phyloP scores from a whole-genome alignment of 2,888 invertebrate species.

The Drosophila acutilabella region DNA sequence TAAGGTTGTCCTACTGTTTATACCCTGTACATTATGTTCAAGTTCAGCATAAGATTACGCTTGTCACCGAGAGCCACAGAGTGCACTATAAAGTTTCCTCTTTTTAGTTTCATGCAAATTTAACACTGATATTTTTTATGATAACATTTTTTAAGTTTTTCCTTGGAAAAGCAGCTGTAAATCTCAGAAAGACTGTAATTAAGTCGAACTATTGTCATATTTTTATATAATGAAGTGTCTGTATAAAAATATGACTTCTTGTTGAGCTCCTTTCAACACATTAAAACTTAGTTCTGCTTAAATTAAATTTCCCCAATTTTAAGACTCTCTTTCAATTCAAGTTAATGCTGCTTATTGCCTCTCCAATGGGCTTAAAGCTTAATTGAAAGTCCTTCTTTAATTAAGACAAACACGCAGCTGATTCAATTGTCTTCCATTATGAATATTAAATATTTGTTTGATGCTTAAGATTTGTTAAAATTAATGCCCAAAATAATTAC shows the following conservation, averaged over 20 bases:
- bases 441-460: conserved; percentile 3
- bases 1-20: no score
- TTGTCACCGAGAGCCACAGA: neutral
- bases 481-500: neutral
- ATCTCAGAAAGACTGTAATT: no score
- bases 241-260: no score
- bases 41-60: neutral
- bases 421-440: neutral
- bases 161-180: neutral
- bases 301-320: neutral
- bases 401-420: neutral
- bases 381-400: neutral
- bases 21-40: neutral
- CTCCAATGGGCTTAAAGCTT: neutral
- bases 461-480: neutral
- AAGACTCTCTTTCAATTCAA: neutral
- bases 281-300: no score
- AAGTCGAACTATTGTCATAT: no score
- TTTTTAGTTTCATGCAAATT: neutral
- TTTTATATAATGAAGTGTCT: no score
- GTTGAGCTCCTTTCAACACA: no score
- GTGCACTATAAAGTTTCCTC: neutral
- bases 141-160: neutral
- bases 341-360: neutral
- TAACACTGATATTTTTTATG: neutral